A percentile compares a stretch with the other conserved stretches of the same genome.
Conservation (phyloP, 2,797 vertebrate species). For the Macrochelys suwanniensis region DNA sequence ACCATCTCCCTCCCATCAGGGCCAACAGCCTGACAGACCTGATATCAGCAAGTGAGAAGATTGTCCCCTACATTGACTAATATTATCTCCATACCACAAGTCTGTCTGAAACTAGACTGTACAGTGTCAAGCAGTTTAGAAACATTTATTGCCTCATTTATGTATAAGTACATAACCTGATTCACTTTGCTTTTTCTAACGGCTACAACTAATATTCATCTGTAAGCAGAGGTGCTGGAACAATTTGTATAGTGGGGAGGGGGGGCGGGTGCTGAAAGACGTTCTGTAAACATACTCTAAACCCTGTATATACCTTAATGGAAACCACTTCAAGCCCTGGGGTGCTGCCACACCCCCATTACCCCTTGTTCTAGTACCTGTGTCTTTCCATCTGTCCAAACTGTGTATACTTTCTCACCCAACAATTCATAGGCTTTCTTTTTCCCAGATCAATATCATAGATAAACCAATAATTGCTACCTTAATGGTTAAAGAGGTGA, state of each 20-base stretch:
- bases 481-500: not conserved
- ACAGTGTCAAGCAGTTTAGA: conserved; percentile 22
- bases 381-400: not conserved
- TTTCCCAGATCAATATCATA: not conserved
- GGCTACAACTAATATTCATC: not conserved
- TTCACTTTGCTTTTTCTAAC: not conserved
- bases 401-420: not conserved
- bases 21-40: conserved; percentile 40
- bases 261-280: too few relatives aligned
- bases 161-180: not conserved
- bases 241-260: too few relatives aligned
- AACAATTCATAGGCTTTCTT: not conserved
- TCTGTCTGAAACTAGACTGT: conserved; percentile 6
- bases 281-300: too few relatives aligned
- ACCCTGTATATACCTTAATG: too few relatives aligned
- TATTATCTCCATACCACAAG: not conserved
- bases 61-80: not conserved
- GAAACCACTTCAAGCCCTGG: too few relatives aligned
- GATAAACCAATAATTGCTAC: not conserved
- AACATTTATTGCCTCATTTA: conserved; percentile 19
- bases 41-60: not conserved
- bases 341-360: too few relatives aligned
- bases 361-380: too few relatives aligned
- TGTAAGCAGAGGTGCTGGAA: not conserved
- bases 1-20: not conserved